These are phyloP conservation scores for Rutpela maculata DNA, from an alignment of 2,888 invertebrate genomes.

Conservation along the genomic window DNA sequence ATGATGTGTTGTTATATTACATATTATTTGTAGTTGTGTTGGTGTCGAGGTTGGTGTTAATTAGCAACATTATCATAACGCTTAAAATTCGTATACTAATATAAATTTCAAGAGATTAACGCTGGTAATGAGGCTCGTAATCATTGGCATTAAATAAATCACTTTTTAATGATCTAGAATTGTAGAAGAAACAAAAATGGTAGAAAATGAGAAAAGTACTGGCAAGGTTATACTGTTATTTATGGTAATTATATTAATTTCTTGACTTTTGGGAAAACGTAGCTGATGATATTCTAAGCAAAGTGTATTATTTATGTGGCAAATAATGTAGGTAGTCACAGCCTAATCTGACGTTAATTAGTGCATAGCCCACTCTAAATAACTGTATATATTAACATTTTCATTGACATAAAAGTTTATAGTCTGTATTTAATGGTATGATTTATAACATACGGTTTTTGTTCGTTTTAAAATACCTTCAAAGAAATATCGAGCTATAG, in stretches of 20 bases:
- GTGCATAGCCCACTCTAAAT: slow-evolving; percentile 2
- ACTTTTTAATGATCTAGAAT: slow-evolving; percentile 1
- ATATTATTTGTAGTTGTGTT: no score
- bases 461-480: background rate
- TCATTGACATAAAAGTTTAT: background rate
- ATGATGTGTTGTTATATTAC: no score
- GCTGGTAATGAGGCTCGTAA: background rate
- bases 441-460: background rate
- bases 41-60: no score
- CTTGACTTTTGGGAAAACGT: background rate
- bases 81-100: background rate
- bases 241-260: background rate
- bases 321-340: background rate
- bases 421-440: slow-evolving; percentile 1
- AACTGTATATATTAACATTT: background rate
- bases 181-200: background rate
- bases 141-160: background rate
- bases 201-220: background rate
- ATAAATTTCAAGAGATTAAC: background rate
- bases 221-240: slow-evolving; percentile 1
- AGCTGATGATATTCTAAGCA: background rate
- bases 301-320: background rate
- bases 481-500: background rate
- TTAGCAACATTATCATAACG: no score
- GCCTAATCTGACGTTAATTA: slow-evolving; percentile 3